Percentiles rank a stretch among this genome's conserved stretches.
Conservation (phyloP, 2,797 vertebrate species). For the Hypotaenidia okinawae region DNA sequence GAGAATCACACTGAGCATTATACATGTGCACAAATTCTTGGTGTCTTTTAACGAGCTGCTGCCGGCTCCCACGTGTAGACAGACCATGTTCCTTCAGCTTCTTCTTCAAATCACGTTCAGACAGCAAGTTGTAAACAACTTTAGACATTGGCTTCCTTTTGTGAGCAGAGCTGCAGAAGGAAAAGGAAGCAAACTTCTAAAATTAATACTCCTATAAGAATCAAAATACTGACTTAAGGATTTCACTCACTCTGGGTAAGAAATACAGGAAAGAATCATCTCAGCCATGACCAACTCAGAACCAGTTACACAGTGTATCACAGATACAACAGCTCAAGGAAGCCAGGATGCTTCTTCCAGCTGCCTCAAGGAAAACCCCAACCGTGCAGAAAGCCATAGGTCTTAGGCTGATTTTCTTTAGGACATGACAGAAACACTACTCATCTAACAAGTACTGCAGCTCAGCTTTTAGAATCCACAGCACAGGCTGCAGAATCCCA, state of each 20-base stretch:
- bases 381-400: background rate
- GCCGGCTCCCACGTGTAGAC: constrained; percentile 83
- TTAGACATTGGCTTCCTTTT: constrained; percentile 86
- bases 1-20: constrained; percentile 92
- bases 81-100: constrained; percentile 87
- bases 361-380: background rate
- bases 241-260: background rate
- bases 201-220: background rate
- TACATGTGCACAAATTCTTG: constrained; percentile 90
- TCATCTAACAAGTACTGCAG: background rate
- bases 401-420: background rate
- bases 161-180: constrained; percentile 74
- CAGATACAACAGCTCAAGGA: background rate
- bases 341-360: background rate
- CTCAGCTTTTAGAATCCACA: background rate
- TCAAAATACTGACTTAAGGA: background rate
- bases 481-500: background rate
- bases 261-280: background rate
- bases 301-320: no score
- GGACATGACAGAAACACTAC: background rate
- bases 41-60: constrained; percentile 89
- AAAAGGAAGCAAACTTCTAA: background rate
- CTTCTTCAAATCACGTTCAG: constrained; percentile 86
- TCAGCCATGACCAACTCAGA: background rate
- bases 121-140: constrained; percentile 91